Percentiles rank a stretch among this genome's conserved stretches.
Evolutionary conservation across 2,888 invertebrate species (phyloP).

Genomic region (Dolomedes plantarius): DNA sequence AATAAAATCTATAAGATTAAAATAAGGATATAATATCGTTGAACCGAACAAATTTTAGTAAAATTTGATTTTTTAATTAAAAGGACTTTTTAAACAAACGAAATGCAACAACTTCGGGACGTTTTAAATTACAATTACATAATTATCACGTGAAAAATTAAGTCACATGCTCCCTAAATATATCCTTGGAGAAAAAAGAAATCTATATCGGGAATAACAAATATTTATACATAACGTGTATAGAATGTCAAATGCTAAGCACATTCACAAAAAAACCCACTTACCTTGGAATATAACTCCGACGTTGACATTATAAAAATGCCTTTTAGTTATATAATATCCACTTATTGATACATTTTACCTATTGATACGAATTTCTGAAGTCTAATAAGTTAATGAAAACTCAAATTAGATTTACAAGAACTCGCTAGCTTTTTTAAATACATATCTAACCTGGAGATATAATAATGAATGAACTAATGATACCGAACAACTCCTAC

Average conservation of each 20-base stretch:
- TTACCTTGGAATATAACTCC: conserved; percentile 33
- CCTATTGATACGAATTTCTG: not conserved
- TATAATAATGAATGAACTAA: not conserved
- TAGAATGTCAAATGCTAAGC: not conserved
- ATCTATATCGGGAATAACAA: not conserved
- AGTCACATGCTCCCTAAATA: conserved; percentile 12
- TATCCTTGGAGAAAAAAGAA: not conserved
- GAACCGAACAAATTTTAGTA: too few species aligned
- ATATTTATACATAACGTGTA: not conserved
- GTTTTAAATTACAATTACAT: not conserved
- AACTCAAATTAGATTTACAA: not conserved
- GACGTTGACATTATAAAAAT: conserved; percentile 22
- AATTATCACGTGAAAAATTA: conserved; percentile 23
- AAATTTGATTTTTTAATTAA: too few species aligned
- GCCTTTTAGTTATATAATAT: not conserved
- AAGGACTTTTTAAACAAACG: too few species aligned
- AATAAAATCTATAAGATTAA: too few species aligned
- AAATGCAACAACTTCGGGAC: too few species aligned
- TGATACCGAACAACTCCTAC: not conserved
- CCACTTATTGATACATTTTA: not conserved
- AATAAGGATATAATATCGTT: too few species aligned
- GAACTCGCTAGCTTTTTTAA: not conserved
- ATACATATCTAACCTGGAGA: not conserved
- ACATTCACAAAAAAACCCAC: too few species aligned
- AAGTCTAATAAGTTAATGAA: too few species aligned